Evolutionary conservation across 2,113 vertebrate species (phyloP), one percentile per base, ranked within the genome.

Genomic region (Cyphomyrus plagiostoma): DNA sequence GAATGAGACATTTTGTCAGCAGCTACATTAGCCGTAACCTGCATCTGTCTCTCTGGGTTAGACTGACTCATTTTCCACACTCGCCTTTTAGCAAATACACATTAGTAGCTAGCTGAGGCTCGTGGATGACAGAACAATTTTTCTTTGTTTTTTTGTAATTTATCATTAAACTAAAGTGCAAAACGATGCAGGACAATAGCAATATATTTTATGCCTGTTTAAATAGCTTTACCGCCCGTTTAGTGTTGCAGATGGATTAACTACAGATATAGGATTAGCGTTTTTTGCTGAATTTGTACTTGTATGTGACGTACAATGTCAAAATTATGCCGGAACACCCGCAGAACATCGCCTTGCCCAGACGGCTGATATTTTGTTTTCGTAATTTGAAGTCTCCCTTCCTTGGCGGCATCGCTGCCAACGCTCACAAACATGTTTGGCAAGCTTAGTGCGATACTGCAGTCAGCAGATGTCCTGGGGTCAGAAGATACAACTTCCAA

Each of bases 181-280:
- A 35, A 23, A 89, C 8, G 21, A 42, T 50, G 39, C 80, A 45
- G 19, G 46, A 70, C 19, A 35, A 46, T 84, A 56, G 50, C 49
- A 11, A 42, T 23, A 50, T 58, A 74, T 86, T 89, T 87, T 58
- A 46, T n/a, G 92, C 92, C 92, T 93, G 93, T 93, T 70, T 94
- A 91, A 94, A 93, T 39, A 92, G 93, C 93, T 92, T 92, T 91
- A 90, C 94, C 93, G 92, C 94, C 94, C 93, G 94, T 93, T 93
- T 92, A 94, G 93, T 94, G 93, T 94, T 94, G 92, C 93, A 93
- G 92, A 89, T 91, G 94, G 95, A 96, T 96, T 95, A 95, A 92
- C 94, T 91, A 92, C 92, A 91, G 94, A 74, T 95, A 95, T 94
- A 93, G 93, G 95, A 96, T 96, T 96, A 95, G 94, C 92, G 90